Conservation (phyloP, 2,113 vertebrate species). For the Dasyurus viverrinus region DNA sequence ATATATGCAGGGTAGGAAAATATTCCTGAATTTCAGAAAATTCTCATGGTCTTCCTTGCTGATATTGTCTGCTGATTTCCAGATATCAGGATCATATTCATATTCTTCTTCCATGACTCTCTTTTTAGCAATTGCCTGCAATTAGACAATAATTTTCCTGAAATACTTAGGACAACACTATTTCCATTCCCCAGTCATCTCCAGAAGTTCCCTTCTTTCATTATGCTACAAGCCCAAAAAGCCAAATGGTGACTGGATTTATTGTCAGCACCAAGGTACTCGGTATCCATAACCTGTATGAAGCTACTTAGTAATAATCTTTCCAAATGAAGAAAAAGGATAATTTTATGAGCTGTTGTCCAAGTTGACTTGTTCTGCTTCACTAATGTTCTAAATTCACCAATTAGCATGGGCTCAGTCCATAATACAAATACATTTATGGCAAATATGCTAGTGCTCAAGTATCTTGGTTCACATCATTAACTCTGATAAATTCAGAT, state of each 20-base stretch:
- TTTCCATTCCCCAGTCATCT: neutral
- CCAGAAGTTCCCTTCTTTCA: neutral
- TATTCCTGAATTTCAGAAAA: conserved; percentile 54
- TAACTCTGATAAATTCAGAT: too few species aligned
- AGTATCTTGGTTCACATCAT: neutral
- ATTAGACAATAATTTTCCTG: neutral
- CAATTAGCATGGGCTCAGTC: neutral
- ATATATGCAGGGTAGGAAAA: conserved; percentile 77
- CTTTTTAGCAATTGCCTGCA: conserved; percentile 48
- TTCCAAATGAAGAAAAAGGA: neutral
- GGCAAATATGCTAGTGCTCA: neutral
- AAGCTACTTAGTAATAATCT: neutral
- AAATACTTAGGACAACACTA: neutral
- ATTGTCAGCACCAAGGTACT: neutral
- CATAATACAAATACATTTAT: neutral
- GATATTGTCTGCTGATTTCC: neutral
- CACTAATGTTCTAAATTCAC: neutral
- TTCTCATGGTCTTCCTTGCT: neutral
- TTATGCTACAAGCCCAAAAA: too few species aligned
- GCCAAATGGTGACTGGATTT: neutral
- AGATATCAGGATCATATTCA: accelerated
- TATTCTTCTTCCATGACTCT: conserved; percentile 35
- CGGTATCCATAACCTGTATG: neutral
- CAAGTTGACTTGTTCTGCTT: neutral
- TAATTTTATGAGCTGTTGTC: neutral